Conservation (phyloP, 2,888 invertebrate species). For the Hoplodrina ambigua region DNA sequence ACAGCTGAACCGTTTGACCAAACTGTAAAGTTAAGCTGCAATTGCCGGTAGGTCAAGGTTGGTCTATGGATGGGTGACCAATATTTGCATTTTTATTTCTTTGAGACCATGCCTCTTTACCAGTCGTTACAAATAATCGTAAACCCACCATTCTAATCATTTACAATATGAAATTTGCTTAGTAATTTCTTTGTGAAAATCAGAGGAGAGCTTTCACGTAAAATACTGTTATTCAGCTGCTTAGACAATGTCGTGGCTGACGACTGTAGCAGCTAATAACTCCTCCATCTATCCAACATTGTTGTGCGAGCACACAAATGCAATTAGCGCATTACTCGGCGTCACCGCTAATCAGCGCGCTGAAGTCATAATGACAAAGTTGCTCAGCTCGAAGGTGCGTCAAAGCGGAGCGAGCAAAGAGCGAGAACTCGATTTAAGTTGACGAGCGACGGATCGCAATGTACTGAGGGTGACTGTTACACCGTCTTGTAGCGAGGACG, state of each 20-base stretch:
- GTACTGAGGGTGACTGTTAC: constrained; percentile 6
- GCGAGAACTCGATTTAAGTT: constrained; percentile 63
- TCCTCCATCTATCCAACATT: neutral
- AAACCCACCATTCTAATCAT: too few relatives aligned
- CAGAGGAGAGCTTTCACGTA: too few relatives aligned
- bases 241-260: neutral
- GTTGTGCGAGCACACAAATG: constrained; percentile 28
- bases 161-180: too few relatives aligned
- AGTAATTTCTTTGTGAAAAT: too few relatives aligned
- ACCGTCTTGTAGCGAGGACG: constrained; percentile 10
- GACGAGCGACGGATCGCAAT: constrained; percentile 41
- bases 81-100: too few relatives aligned
- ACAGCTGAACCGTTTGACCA: too few relatives aligned
- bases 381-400: constrained; percentile 38
- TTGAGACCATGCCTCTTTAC: too few relatives aligned
- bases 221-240: neutral
- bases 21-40: too few relatives aligned
- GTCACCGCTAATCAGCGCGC: constrained; percentile 49
- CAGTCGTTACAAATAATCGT: too few relatives aligned
- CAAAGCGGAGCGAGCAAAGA: constrained; percentile 51
- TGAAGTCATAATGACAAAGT: constrained; percentile 45
- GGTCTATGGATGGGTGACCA: too few relatives aligned
- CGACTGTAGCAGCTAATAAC: neutral
- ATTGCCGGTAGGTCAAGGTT: too few relatives aligned
- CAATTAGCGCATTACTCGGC: constrained; percentile 39